These are phyloP conservation scores for Anodontia alba DNA, from an alignment of 2,888 invertebrate genomes.

Conservation along the genomic window DNA sequence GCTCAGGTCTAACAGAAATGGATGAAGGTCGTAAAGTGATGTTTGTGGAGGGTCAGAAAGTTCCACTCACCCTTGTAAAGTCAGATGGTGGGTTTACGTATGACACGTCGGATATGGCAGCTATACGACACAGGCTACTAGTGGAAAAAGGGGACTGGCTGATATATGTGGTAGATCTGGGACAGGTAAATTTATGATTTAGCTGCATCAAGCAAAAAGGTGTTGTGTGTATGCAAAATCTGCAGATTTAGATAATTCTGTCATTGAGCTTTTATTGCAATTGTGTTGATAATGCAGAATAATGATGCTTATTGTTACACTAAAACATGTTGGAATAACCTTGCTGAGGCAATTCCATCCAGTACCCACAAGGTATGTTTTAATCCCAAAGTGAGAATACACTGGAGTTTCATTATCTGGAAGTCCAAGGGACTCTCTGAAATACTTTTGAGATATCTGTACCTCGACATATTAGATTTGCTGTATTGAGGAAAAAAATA, in stretches of 20 bases:
- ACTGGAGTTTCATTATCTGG: too few relatives aligned
- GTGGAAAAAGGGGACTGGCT: slow-evolving; percentile 94
- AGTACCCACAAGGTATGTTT: too few relatives aligned
- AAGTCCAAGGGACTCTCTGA: too few relatives aligned
- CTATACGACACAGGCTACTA: slow-evolving; percentile 89
- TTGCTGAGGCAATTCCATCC: too few relatives aligned
- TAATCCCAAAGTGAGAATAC: too few relatives aligned
- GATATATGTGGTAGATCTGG: slow-evolving; percentile 97
- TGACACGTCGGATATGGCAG: slow-evolving; percentile 98
- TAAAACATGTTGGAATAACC: too few relatives aligned
- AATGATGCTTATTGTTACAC: too few relatives aligned
- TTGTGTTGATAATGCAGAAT: too few relatives aligned
- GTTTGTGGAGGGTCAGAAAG: slow-evolving; percentile 84
- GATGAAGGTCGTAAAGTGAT: slow-evolving; percentile 88
- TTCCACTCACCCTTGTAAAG: slow-evolving; percentile 97
- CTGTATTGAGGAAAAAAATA: too few relatives aligned
- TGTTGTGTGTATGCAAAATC: neutral
- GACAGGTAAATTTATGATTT: slow-evolving; percentile 88
- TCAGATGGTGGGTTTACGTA: slow-evolving; percentile 98
- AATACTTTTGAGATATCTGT: too few relatives aligned
- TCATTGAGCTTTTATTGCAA: neutral
- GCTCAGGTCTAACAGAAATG: slow-evolving; percentile 89
- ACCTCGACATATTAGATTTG: too few relatives aligned
- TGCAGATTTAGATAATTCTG: neutral
- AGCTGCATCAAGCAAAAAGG: too few relatives aligned